Evolutionary conservation across 2,797 vertebrate genomes (phyloP).

Genomic region (Serranus cabrilla): DNA sequence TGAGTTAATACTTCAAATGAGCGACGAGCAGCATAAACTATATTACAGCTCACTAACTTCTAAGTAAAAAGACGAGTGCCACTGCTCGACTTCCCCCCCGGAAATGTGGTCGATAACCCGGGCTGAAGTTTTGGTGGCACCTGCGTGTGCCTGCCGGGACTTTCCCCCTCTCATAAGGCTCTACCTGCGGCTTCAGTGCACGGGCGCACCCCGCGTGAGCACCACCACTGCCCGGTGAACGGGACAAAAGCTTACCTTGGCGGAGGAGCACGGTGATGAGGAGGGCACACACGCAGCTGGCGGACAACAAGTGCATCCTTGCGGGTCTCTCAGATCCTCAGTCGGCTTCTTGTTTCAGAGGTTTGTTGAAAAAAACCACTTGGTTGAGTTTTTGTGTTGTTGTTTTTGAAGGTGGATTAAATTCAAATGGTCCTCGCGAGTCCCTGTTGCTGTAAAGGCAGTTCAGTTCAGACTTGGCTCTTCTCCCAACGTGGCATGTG

Average conservation of each 20-base stretch:
- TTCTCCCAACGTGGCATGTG: slow-evolving; percentile 61
- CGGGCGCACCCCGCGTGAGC: neutral
- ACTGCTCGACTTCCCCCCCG: neutral
- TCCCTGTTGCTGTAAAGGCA: slow-evolving; percentile 10
- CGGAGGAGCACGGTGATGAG: slow-evolving; percentile 60
- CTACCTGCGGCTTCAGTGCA: slow-evolving; percentile 33
- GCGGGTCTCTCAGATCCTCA: slow-evolving; percentile 64
- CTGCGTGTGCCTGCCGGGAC: slow-evolving; percentile 49
- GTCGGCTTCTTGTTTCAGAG: slow-evolving; percentile 18
- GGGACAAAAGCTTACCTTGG: slow-evolving; percentile 75
- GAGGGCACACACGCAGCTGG: slow-evolving; percentile 61
- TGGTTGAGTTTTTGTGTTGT: slow-evolving; percentile 33
- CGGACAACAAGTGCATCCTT: slow-evolving; percentile 85
- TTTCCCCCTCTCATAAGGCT: neutral
- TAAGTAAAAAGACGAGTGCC: neutral
- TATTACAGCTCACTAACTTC: slow-evolving; percentile 18
- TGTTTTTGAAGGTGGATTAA: neutral
- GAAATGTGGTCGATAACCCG: slow-evolving; percentile 22
- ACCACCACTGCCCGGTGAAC: neutral
- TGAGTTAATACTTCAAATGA: neutral
- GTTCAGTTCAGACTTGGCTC: slow-evolving; percentile 47
- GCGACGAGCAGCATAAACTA: neutral
- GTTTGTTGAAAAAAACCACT: slow-evolving; percentile 32
- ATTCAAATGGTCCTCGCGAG: slow-evolving; percentile 41
- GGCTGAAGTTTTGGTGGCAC: slow-evolving; percentile 63